phyloP scores from a whole-genome alignment of 2,113 vertebrate genomes.

The Beaufortia kweichowensis region DNA sequence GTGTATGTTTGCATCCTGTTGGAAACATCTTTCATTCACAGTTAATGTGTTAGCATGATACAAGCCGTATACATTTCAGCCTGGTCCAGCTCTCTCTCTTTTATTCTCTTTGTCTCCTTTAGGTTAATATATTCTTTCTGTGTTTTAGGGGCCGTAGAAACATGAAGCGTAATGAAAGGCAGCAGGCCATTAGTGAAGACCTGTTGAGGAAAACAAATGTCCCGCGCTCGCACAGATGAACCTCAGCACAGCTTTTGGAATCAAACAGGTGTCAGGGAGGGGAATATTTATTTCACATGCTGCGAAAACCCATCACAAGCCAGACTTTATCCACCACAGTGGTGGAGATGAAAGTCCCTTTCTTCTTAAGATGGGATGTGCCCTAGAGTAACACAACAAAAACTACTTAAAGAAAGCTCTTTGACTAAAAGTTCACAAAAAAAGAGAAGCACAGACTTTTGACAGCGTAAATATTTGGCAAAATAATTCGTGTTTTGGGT shows the following conservation, averaged over 20 bases:
- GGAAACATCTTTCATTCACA: conserved; percentile 35
- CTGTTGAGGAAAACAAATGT: conserved; percentile 10
- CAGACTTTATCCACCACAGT: not conserved
- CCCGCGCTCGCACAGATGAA: not conserved
- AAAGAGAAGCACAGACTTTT: conserved; percentile 14
- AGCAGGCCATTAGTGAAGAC: conserved; percentile 22
- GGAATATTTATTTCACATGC: not conserved
- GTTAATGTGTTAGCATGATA: conserved; percentile 22
- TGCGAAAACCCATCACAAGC: conserved; percentile 16
- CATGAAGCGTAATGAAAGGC: conserved; percentile 16
- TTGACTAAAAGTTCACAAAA: not conserved
- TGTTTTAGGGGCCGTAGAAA: not conserved
- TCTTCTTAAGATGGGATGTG: not conserved
- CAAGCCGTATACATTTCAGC: not conserved
- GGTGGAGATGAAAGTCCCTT: not conserved
- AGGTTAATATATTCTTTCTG: not conserved
- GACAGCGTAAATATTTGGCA: not conserved
- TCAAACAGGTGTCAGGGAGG: conserved; percentile 26
- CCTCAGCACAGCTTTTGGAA: not conserved
- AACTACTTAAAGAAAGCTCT: conserved; percentile 1
- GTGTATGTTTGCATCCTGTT: not conserved
- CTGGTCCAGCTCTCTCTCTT: not conserved
- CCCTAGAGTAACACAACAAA: not conserved
- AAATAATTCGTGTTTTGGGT: not conserved
- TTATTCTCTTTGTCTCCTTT: not conserved